Evolutionary conservation across 2,888 invertebrate genomes (phyloP), one percentile per base, ranked within the genome.

Genomic region (Ptychoptera contaminata): DNA sequence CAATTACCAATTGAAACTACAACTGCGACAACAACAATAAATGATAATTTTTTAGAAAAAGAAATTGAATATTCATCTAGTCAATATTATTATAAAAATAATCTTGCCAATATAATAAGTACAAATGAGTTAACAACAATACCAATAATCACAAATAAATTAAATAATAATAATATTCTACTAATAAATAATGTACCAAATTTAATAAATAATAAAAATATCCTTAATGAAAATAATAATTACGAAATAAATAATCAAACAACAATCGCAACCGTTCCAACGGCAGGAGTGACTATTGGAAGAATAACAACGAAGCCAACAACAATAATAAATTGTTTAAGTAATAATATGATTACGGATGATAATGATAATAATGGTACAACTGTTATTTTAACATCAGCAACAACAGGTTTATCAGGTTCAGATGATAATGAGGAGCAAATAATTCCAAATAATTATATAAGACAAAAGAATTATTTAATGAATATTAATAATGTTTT

Each of bases 1-100:
- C 23, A 23, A 23, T 23, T 23, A 23, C 4, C 23, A 23, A 5
- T 23, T 5, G 23, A 23, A 23, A 23, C 23, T 5, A 5, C 23
- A 23, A 23, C 23, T 5, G 23, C 3, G 7, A 23, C 23, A 23
- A 5, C 23, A 23, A 23, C 23, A 23, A 23, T 23, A 23, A 23
- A 23, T 23, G 23, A 23, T 23, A 30, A 40, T 15, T 40, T 40
- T 40, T 31, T 50, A 43, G 43, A 41, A 41, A 48, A 46, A 35
- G 50, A 51, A 50, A 50, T 50, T 35, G 45, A 47, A 37, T 43
- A 45, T 39, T 47, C 49, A 30, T 48, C 49, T 46, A 48, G 48
- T 50, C 43, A 46, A 41, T 39, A 32, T 45, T 43, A 23, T 10
- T n/a, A 47, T 12, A 47, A 41, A 32, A 45, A 39, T 32, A 42